These are phyloP conservation scores for Orchestes rusci DNA, from an alignment of 2,888 invertebrate species.

Conservation along the genomic window DNA sequence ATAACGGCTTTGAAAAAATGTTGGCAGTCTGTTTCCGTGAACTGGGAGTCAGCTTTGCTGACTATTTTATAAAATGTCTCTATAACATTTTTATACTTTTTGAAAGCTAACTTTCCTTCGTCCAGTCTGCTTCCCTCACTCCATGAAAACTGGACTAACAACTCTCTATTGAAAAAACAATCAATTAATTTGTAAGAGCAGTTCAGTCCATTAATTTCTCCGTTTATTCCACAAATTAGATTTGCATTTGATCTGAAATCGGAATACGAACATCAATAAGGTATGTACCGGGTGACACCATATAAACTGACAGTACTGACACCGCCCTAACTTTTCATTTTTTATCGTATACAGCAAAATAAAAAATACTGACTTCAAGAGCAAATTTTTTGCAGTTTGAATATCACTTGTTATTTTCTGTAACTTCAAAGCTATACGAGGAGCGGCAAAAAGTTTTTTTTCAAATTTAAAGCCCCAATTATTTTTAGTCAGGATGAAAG, in stretches of 20 bases:
- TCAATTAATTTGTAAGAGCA: constrained; percentile 12
- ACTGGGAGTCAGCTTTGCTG: constrained; percentile 10
- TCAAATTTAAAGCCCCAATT: too few relatives aligned
- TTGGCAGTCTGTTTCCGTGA: constrained; percentile 10
- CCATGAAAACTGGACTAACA: constrained; percentile 13
- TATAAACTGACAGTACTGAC: not conserved
- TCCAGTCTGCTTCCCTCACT: constrained; percentile 9
- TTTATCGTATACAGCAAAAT: not conserved
- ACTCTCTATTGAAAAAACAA: constrained; percentile 11
- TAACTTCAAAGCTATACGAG: too few relatives aligned
- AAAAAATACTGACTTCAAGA: too few relatives aligned
- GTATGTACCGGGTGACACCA: not conserved
- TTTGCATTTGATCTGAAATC: constrained; percentile 12
- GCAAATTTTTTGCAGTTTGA: too few relatives aligned
- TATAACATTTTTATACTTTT: constrained; percentile 13
- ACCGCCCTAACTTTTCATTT: not conserved
- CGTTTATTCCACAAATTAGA: constrained; percentile 13
- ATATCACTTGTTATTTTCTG: too few relatives aligned
- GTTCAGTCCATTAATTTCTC: constrained; percentile 13
- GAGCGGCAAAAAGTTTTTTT: not conserved
- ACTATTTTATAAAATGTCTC: constrained; percentile 12
- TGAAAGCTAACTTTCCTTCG: constrained; percentile 11
- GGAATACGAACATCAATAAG: not conserved
- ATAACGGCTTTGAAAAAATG: constrained; percentile 8
- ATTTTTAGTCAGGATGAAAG: too few relatives aligned